These are phyloP conservation scores for Holocentrus rufus DNA, from an alignment of 2,797 vertebrate genomes.

Conservation along the genomic window DNA sequence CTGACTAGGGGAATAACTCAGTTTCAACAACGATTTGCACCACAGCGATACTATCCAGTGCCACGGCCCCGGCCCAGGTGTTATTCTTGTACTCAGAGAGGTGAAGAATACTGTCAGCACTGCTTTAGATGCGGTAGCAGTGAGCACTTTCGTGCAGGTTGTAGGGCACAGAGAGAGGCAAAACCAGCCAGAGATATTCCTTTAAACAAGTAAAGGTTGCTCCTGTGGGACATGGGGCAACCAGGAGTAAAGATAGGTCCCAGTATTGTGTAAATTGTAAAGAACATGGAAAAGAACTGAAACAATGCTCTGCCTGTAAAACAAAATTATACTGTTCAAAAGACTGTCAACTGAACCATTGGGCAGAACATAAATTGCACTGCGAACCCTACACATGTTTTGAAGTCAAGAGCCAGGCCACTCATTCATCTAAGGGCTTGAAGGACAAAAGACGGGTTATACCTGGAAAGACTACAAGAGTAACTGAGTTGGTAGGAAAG, in stretches of 20 bases:
- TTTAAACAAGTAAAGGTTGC: constrained; percentile 43
- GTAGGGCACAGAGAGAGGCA: constrained; percentile 2
- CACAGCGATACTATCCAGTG: constrained; percentile 3
- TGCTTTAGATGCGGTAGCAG: constrained; percentile 39
- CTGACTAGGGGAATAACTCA: not conserved
- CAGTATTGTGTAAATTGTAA: constrained; percentile 21
- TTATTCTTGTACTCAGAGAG: not conserved
- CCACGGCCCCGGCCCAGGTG: not conserved
- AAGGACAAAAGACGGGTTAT: not conserved
- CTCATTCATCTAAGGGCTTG: not conserved
- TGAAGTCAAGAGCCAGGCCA: not conserved
- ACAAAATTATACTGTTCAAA: constrained; percentile 27
- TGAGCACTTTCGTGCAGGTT: constrained; percentile 37
- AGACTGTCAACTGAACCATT: constrained; percentile 20
- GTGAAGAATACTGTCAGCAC: constrained; percentile 33
- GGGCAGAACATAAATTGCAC: constrained; percentile 28
- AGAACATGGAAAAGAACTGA: constrained; percentile 1
- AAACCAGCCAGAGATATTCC: not conserved
- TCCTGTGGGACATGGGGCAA: constrained; percentile 13
- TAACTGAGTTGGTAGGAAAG: constrained; percentile 6
- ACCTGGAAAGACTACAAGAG: not conserved
- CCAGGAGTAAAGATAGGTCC: constrained; percentile 9
- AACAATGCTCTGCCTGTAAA: constrained; percentile 35
- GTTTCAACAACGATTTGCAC: constrained; percentile 17
- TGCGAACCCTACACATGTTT: constrained; percentile 3